Conservation (phyloP, 2,888 invertebrate genomes). For the Epinotia ramella region DNA sequence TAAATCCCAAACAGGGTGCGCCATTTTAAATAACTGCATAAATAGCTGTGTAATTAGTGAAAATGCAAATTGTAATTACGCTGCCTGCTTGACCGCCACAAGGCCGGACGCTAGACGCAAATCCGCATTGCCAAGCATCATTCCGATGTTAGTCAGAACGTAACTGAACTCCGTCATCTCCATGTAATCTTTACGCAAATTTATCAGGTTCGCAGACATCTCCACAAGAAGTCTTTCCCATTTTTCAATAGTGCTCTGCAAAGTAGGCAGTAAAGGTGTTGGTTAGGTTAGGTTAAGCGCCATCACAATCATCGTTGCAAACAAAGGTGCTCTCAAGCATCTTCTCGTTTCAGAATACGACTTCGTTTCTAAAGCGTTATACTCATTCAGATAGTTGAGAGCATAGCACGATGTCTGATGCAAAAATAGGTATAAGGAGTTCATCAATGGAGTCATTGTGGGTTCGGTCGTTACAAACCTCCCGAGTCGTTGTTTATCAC, state of each 20-base stretch:
- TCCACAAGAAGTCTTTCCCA: constrained; percentile 67
- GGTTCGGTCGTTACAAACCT: no score
- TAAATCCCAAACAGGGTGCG: no score
- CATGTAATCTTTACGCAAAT: constrained; percentile 61
- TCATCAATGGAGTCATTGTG: no score
- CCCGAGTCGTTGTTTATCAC: no score
- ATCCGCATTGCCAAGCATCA: constrained; percentile 68
- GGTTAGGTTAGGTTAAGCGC: background rate
- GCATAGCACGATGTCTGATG: no score
- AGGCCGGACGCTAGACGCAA: constrained; percentile 40
- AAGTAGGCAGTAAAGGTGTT: background rate
- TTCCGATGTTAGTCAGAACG: constrained; percentile 65
- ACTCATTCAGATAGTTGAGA: no score
- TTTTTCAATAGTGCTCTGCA: constrained; percentile 66
- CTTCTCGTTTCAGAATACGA: no score
- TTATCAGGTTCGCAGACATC: constrained; percentile 62
- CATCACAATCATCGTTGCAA: background rate
- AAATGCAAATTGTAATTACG: background rate
- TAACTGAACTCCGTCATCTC: constrained; percentile 70
- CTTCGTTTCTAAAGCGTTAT: no score
- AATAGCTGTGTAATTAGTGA: background rate
- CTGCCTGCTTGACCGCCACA: background rate
- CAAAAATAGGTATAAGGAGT: no score
- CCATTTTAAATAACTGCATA: background rate
- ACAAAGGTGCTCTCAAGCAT: background rate